Percentiles rank a stretch among this genome's conserved stretches.
phyloP scores from a whole-genome alignment of 2,113 vertebrate species.

The Phrynosoma blainvillii region DNA sequence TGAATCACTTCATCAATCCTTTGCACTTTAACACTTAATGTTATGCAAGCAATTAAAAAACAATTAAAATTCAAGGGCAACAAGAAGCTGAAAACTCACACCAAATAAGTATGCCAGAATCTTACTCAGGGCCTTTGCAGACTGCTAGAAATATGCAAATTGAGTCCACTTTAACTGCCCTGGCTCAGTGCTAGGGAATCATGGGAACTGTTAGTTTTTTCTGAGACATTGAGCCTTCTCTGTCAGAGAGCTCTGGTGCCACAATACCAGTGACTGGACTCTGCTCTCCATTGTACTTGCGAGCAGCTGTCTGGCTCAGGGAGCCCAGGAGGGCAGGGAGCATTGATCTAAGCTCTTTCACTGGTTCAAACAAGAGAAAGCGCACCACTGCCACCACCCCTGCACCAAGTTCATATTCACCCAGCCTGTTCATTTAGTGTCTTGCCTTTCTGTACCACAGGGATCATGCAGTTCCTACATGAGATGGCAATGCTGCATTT shows the following conservation, averaged over 20 bases:
- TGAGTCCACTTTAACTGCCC: no score
- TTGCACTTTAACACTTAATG: constrained; percentile 5
- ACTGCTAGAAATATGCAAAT: no score
- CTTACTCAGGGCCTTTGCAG: no score
- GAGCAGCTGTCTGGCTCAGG: background rate
- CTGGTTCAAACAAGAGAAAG: background rate
- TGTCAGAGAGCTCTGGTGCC: no score
- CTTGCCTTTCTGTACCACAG: background rate
- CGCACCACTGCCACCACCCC: background rate
- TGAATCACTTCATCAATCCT: constrained; percentile 16
- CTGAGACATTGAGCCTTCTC: no score
- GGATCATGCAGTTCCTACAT: background rate
- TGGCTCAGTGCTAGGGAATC: no score
- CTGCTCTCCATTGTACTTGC: background rate
- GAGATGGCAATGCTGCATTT: background rate
- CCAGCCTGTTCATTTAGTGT: background rate
- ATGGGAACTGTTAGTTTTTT: no score
- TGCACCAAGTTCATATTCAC: background rate
- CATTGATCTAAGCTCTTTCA: background rate
- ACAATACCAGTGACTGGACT: background rate
- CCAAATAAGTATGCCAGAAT: background rate
- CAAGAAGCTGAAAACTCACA: background rate
- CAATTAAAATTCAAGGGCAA: constrained; percentile 17
- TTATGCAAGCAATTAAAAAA: constrained; percentile 17
- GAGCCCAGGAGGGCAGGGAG: background rate